Conservation (phyloP, 92 coral and sea anemone species). For the Phenganax marumi region DNA sequence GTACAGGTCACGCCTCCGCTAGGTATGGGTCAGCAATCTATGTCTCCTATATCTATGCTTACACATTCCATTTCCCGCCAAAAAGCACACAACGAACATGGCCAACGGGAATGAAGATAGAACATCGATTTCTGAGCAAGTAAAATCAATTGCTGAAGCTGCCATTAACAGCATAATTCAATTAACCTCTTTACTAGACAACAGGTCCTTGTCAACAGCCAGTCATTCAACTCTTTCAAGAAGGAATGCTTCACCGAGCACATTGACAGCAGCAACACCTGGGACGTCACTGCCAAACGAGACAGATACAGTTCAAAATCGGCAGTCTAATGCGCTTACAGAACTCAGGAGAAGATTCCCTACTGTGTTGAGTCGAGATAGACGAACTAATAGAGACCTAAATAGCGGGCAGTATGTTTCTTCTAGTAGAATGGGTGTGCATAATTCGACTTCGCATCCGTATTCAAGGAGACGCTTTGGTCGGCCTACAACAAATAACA, state of each 20-base stretch:
- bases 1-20: too few species aligned
- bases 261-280: neutral
- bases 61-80: neutral
- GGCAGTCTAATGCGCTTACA: constrained; percentile 21
- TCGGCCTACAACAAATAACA: constrained; percentile 26
- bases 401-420: constrained; percentile 24
- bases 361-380: constrained; percentile 34
- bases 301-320: constrained; percentile 32
- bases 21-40: too few species aligned
- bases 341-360: constrained; percentile 56
- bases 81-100: neutral
- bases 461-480: constrained; percentile 31
- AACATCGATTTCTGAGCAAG: constrained; percentile 22
- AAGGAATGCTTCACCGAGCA: constrained; percentile 13
- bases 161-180: constrained; percentile 48
- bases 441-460: neutral
- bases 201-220: neutral
- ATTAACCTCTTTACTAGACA: constrained; percentile 53
- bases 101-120: neutral
- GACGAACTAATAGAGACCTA: constrained; percentile 36
- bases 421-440: neutral
- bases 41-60: too few species aligned
- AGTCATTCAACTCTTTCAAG: constrained; percentile 8
- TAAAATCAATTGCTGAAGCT: constrained; percentile 51
- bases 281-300: constrained; percentile 23